A percentile compares a stretch with the other conserved stretches of the same genome.
Conservation (phyloP, 2,113 vertebrate genomes). For the Kryptolebias marmoratus region DNA sequence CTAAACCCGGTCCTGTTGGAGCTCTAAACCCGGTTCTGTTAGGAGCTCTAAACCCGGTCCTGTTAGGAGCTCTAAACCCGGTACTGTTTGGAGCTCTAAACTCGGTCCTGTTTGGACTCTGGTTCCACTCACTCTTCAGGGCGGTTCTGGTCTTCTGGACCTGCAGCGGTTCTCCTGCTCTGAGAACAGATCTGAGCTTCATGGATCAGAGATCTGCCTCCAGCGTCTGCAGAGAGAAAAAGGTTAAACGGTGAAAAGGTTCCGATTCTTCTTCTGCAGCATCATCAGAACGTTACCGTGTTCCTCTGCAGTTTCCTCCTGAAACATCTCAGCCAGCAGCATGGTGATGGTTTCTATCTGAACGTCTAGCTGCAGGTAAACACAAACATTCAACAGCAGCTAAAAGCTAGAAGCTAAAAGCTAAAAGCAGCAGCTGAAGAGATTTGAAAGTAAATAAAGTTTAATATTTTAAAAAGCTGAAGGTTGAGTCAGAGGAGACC, state of each 20-base stretch:
- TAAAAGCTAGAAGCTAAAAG: too few relatives aligned
- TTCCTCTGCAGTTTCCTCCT: background rate
- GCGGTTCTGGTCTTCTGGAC: conserved; percentile 49
- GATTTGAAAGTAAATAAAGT: background rate
- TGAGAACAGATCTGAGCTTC: conserved; percentile 33
- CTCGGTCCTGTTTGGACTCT: background rate
- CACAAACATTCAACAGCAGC: background rate
- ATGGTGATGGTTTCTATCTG: conserved; percentile 29
- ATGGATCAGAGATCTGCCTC: background rate
- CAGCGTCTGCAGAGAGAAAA: background rate
- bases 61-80: background rate
- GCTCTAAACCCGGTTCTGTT: background rate
- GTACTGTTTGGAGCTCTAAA: background rate
- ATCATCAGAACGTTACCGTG: background rate
- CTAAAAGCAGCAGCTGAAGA: too few relatives aligned
- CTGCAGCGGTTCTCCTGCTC: background rate
- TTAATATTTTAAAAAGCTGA: background rate
- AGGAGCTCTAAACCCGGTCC: background rate
- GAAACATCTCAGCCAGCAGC: background rate
- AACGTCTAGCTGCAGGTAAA: conserved; percentile 50
- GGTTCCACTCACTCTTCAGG: conserved; percentile 55
- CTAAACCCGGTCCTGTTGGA: background rate
- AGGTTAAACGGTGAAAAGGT: too few relatives aligned
- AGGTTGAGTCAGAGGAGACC: background rate
- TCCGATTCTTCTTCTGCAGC: background rate